Percentiles rank a stretch among this genome's conserved stretches.
phyloP scores from a whole-genome alignment of 2,797 vertebrate species.

The Sebastes flavidus region DNA sequence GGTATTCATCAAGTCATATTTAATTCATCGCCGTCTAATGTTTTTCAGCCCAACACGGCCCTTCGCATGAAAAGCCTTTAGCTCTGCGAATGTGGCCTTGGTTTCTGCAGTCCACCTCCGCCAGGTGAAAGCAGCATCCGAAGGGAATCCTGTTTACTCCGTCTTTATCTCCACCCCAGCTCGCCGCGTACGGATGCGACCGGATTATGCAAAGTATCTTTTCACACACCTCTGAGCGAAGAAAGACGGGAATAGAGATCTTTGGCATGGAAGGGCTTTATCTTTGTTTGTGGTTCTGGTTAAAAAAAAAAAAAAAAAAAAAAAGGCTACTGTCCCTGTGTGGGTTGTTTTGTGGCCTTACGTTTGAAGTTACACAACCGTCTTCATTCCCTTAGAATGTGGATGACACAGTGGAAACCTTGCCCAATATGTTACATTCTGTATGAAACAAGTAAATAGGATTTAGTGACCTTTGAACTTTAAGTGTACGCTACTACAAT shows the following conservation, averaged over 20 bases:
- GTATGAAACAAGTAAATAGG: constrained; percentile 20
- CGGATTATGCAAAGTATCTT: constrained; percentile 65
- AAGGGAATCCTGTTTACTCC: constrained; percentile 48
- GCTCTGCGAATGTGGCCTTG: constrained; percentile 31
- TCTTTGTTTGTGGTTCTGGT: constrained; percentile 35
- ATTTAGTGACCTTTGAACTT: constrained; percentile 32
- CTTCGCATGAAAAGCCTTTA: constrained; percentile 31
- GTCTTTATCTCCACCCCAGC: constrained; percentile 11
- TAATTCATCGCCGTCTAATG: constrained; percentile 37
- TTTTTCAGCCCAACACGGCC: constrained; percentile 10
- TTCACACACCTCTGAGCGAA: constrained; percentile 27
- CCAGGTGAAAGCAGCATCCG: constrained; percentile 58
- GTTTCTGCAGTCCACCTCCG: constrained; percentile 33
- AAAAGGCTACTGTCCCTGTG: background rate
- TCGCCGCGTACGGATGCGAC: background rate
- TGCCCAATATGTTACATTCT: background rate
- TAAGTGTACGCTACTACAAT: background rate
- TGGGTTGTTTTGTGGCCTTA: constrained; percentile 7
- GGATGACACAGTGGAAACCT: background rate
- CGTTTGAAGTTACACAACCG: background rate
- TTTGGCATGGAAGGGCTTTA: constrained; percentile 41
- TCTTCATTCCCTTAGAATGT: background rate
- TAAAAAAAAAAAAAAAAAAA: background rate
- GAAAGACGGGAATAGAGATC: constrained; percentile 31
- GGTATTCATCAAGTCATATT: constrained; percentile 59